A percentile compares a stretch with the other conserved stretches of the same genome.
Evolutionary conservation across 2,113 vertebrate species (phyloP).

Genomic region (Tenebrosternarchus preto): DNA sequence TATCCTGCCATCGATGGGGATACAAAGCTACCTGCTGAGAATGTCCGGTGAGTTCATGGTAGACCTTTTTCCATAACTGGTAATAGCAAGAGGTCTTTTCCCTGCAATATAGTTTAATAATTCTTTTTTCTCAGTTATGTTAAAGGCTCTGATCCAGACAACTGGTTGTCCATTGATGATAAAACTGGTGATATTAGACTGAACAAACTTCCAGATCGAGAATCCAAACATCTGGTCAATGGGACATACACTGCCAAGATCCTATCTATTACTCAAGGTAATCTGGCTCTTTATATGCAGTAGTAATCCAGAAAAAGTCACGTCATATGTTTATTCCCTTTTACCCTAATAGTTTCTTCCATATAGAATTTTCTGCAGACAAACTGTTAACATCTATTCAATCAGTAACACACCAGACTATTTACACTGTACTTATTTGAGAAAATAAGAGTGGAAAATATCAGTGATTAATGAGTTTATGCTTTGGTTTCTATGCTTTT

Average conservation of each 20-base stretch:
- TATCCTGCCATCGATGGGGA: slow-evolving; percentile 83
- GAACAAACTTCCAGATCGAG: slow-evolving; percentile 79
- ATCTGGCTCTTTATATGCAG: not conserved
- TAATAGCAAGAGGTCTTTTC: not conserved
- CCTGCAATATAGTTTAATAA: not conserved
- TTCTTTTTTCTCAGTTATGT: slow-evolving; percentile 73
- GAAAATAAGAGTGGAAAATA: too few relatives aligned
- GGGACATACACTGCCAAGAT: slow-evolving; percentile 83
- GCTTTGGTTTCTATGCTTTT: too few relatives aligned
- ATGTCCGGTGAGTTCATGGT: slow-evolving; percentile 78
- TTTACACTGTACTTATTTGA: too few relatives aligned
- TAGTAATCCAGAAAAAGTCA: not conserved
- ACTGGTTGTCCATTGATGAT: slow-evolving; percentile 83
- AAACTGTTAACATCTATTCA: too few relatives aligned
- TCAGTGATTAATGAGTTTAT: too few relatives aligned
- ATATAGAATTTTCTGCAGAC: too few relatives aligned
- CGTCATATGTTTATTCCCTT: too few relatives aligned
- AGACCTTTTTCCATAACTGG: not conserved
- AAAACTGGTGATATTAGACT: slow-evolving; percentile 81
- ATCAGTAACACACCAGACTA: too few relatives aligned
- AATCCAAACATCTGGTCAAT: slow-evolving; percentile 76
- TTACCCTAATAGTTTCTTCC: too few relatives aligned
- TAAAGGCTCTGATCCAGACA: slow-evolving; percentile 80
- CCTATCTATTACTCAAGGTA: slow-evolving; percentile 81
- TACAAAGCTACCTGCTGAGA: slow-evolving; percentile 77